phyloP scores from a whole-genome alignment of 1,140 invertebrate species.

The Carposina sasakii region DNA sequence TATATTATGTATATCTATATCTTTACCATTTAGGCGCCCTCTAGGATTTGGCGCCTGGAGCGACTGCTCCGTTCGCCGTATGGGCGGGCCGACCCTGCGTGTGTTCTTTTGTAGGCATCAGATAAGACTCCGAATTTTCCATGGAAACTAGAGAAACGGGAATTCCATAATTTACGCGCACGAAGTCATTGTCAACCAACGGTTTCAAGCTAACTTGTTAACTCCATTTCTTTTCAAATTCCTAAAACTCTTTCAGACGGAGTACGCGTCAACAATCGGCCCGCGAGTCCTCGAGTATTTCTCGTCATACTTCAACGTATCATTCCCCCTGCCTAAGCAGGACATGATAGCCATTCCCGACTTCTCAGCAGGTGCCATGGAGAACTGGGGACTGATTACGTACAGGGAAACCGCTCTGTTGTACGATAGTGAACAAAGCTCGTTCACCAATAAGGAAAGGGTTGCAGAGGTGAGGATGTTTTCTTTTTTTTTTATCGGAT shows the following conservation, averaged over 20 bases:
- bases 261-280: constrained; percentile 78
- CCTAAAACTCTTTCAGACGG: constrained; percentile 71
- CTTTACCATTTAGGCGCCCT: too few relatives aligned
- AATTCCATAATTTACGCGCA: too few relatives aligned
- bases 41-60: too few relatives aligned
- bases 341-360: constrained; percentile 84
- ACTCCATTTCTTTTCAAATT: too few relatives aligned
- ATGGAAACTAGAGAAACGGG: too few relatives aligned
- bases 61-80: too few relatives aligned
- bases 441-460: constrained; percentile 74
- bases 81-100: too few relatives aligned
- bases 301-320: constrained; percentile 66
- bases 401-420: constrained; percentile 80
- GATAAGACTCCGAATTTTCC: too few relatives aligned
- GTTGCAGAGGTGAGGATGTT: constrained; percentile 73
- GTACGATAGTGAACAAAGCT: constrained; percentile 78
- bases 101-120: too few relatives aligned
- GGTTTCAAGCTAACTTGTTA: too few relatives aligned
- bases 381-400: constrained; percentile 81
- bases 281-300: constrained; percentile 82
- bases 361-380: constrained; percentile 86
- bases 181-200: too few relatives aligned
- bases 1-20: too few relatives aligned
- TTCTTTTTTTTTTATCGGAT: background rate
- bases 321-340: constrained; percentile 72